These are phyloP conservation scores for Scaptomyza tumidula DNA, from an alignment of 2,888 invertebrate genomes.

Conservation along the genomic window DNA sequence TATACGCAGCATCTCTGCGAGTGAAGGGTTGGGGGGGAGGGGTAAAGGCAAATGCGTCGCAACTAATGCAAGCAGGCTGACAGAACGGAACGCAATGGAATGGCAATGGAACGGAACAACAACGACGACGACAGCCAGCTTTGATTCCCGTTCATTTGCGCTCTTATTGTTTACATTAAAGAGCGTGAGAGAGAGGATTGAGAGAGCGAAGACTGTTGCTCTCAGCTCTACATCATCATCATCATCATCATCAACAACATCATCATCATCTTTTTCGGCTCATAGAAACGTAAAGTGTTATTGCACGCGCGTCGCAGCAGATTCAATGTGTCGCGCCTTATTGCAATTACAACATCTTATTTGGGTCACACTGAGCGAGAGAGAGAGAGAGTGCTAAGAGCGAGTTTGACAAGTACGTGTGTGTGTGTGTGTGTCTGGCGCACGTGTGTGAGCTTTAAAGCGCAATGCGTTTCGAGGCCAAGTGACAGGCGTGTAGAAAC, in stretches of 20 bases:
- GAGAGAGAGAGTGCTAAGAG: constrained; percentile 11
- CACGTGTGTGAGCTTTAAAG: constrained; percentile 77
- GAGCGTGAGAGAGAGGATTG: constrained; percentile 19
- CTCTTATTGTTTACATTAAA: constrained; percentile 54
- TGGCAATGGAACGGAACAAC: constrained; percentile 48
- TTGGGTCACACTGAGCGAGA: constrained; percentile 68
- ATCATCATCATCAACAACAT: not conserved
- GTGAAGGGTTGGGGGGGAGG: not conserved
- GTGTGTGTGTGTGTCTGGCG: constrained; percentile 44
- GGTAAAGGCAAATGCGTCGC: constrained; percentile 61
- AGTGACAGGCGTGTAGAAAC: constrained; percentile 59
- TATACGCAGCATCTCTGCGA: not conserved
- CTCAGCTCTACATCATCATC: constrained; percentile 25
- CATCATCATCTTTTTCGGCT: constrained; percentile 25
- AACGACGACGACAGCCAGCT: constrained; percentile 38
- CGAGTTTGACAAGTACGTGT: constrained; percentile 46
- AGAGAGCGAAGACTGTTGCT: constrained; percentile 44
- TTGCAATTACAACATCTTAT: constrained; percentile 78
- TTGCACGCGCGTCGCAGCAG: constrained; percentile 51
- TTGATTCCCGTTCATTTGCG: constrained; percentile 27
- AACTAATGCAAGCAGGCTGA: constrained; percentile 54
- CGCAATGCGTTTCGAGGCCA: constrained; percentile 78
- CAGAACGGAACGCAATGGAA: constrained; percentile 19
- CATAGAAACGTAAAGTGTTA: constrained; percentile 49
- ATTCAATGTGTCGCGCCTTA: constrained; percentile 68